Percentiles rank a stretch among this genome's conserved stretches.
Evolutionary conservation across 92 coral and sea anemone species (phyloP).

Genomic region (Desmophyllum pertusum): DNA sequence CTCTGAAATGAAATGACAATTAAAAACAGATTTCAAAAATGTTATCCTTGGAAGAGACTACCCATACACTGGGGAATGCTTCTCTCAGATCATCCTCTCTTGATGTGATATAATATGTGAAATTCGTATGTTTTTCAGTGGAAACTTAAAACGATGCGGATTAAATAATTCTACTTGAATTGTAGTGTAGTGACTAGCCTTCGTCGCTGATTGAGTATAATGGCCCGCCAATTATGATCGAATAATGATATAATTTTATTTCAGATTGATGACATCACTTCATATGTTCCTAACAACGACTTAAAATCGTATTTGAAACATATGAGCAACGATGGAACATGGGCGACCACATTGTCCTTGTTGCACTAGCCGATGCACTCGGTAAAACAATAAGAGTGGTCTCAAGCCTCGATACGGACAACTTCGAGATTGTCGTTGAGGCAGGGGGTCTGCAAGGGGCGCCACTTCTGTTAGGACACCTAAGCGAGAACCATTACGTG

Average conservation of each 20-base stretch:
- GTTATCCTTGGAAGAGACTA: no score
- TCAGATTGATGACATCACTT: constrained; percentile 7
- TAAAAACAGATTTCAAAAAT: no score
- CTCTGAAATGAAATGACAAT: no score
- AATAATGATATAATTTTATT: neutral
- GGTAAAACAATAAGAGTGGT: neutral
- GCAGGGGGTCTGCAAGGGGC: neutral
- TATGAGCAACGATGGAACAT: constrained; percentile 9
- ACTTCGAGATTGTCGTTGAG: neutral
- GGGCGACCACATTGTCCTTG: constrained; percentile 6
- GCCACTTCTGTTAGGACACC: neutral
- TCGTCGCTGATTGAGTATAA: no score
- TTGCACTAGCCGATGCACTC: neutral
- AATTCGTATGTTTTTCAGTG: no score
- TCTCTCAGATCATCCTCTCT: no score
- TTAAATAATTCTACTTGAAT: no score
- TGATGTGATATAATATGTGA: no score
- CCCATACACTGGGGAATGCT: no score
- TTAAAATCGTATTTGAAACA: neutral
- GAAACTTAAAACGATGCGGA: no score
- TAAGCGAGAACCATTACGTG: neutral
- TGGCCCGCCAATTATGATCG: no score
- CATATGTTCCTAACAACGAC: constrained; percentile 1
- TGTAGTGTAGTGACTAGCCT: no score
- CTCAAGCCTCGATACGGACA: neutral